Conservation (phyloP, 1,140 invertebrate genomes). For the Aphaenogaster rudis region DNA sequence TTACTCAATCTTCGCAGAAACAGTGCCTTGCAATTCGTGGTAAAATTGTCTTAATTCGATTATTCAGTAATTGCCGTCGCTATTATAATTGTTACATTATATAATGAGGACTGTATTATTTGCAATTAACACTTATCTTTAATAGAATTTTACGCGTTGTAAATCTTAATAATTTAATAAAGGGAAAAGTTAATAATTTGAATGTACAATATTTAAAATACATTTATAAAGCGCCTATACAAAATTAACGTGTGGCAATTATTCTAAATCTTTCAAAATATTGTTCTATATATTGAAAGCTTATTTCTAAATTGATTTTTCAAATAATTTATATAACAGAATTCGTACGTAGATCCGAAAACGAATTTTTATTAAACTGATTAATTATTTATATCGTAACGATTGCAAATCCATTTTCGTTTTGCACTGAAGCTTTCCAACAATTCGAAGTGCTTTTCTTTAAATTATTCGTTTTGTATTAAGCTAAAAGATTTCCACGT, state of each 20-base stretch:
- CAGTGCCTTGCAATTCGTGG: neutral
- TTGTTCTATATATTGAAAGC: neutral
- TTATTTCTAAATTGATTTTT: neutral
- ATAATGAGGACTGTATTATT: neutral
- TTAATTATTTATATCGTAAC: neutral
- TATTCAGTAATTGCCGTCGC: neutral
- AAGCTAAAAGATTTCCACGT: neutral
- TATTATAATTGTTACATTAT: constrained; percentile 7
- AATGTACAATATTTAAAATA: neutral
- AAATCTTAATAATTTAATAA: neutral
- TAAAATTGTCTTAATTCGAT: constrained; percentile 34
- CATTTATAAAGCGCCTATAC: neutral
- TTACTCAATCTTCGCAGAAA: neutral
- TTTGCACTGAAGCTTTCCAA: neutral
- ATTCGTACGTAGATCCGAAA: neutral
- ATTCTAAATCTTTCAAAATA: neutral
- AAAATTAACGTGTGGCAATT: neutral
- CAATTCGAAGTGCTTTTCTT: neutral
- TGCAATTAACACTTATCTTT: neutral
- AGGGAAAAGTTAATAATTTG: neutral
- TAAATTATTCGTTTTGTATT: neutral
- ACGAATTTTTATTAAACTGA: neutral
- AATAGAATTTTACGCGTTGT: neutral
- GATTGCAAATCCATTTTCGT: neutral
- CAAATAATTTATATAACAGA: constrained; percentile 6